These are phyloP conservation scores for Orientallactaga sibirica DNA, from an alignment of 2,797 vertebrate genomes.

Conservation along the genomic window DNA sequence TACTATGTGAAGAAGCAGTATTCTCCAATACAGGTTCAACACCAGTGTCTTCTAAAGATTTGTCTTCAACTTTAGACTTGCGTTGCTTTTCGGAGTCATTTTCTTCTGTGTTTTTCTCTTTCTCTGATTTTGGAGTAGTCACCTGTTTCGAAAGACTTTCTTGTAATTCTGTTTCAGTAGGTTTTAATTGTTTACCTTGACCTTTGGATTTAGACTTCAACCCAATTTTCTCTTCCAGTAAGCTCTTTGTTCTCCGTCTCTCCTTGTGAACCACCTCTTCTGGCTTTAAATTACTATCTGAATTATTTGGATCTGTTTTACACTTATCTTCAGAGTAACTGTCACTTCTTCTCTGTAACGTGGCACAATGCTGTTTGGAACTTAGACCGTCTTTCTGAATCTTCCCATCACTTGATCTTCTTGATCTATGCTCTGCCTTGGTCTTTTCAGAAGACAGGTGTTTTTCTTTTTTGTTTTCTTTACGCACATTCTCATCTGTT, in stretches of 20 bases:
- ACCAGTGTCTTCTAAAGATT: constrained; percentile 80
- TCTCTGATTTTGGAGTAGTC: constrained; percentile 88
- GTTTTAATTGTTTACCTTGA: constrained; percentile 89
- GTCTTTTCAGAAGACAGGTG: constrained; percentile 86
- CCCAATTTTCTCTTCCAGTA: constrained; percentile 89
- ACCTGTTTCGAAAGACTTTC: constrained; percentile 84
- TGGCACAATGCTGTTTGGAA: constrained; percentile 84
- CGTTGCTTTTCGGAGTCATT: constrained; percentile 91
- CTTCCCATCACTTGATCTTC: constrained; percentile 91
- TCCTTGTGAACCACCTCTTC: constrained; percentile 93
- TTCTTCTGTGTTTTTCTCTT: constrained; percentile 86
- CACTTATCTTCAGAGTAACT: constrained; percentile 93
- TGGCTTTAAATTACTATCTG: constrained; percentile 90
- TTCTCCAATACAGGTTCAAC: constrained; percentile 73
- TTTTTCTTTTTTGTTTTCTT: constrained; percentile 91
- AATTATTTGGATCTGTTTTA: constrained; percentile 89
- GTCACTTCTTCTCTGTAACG: constrained; percentile 86
- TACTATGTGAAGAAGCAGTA: constrained; percentile 63
- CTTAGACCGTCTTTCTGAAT: constrained; percentile 89
- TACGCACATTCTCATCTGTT: constrained; percentile 90
- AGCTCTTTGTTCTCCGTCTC: constrained; percentile 91
- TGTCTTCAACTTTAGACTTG: constrained; percentile 91
- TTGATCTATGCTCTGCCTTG: constrained; percentile 91
- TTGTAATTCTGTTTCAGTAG: constrained; percentile 89
- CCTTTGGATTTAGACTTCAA: constrained; percentile 91